Base-by-base conservation (phyloP, 2,113 vertebrate species). In the Okapia johnstoni region DNA sequence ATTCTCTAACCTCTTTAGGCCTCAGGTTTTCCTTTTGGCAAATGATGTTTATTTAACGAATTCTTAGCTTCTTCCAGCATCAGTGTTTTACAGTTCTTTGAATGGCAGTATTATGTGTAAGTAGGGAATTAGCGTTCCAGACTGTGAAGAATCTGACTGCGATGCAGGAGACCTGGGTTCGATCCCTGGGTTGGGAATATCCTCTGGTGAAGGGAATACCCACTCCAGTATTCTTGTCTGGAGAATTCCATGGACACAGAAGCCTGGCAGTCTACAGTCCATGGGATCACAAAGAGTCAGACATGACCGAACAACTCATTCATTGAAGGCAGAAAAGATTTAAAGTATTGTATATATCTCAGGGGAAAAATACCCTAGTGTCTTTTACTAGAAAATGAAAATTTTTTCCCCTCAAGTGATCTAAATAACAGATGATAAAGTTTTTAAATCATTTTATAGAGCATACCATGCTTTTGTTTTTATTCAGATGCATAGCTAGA, bases 341-440 rank as follows among this genome's bases (percentile, higher is more conserved):
- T 80, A 54, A 96, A 92, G 16, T 30, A 80, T 54, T 80, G 0
- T 7, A 48, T 63, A 4, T 73, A n/a, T 80, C 84, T 86, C 23
- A 2, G 10, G 30, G 48, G 60, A 80, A 88, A 95, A 81, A 60
- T 25, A 79, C 14, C 16, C 36, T 95, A 25, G n/a, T 60, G 13
- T 93, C n/a, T 93, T 96, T 90, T 92, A 80, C 26, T 93, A 60
- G 54, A 91, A 96, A 96, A 86, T 90, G 43, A 30, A 63, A 10
- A 30, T 13, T 28, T 28, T 13, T 26, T 23, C 13, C 2, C 23
- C 15, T 85, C 11, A 21, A 63, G 6, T 92, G 58, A 50, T 54
- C 54, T 91, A 40, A 92, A 36, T 83, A 81, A 81, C 36, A 85
- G 30, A 61, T 89, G 7, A 80, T 57, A 91, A 85, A 86, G 11